Conservation (phyloP, 1,140 invertebrate genomes). For the Spodoptera litura region DNA sequence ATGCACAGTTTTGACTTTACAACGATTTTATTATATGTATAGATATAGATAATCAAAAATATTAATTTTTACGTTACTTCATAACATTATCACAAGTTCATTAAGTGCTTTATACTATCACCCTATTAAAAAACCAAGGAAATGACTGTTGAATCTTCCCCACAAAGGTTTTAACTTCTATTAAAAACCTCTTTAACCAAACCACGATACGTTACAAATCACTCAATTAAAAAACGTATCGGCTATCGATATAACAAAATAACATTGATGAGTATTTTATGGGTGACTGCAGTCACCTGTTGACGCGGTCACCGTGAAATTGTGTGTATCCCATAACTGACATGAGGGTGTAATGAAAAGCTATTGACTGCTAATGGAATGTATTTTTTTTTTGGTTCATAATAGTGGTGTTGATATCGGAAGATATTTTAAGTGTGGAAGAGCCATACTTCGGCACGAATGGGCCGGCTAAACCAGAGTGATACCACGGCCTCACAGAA, state of each 20-base stretch:
- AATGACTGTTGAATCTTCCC: not conserved
- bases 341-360: conserved; percentile 14
- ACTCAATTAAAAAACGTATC: conserved; percentile 24
- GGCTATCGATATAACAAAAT: not conserved
- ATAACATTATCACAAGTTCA: not conserved
- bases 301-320: conserved; percentile 21
- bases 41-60: too few relatives aligned
- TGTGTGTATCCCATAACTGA: not conserved
- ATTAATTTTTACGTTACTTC: not conserved
- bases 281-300: conserved; percentile 13
- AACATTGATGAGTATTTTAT: conserved; percentile 25
- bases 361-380: conserved; percentile 8
- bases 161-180: not conserved
- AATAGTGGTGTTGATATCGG: too few relatives aligned
- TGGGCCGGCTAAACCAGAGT: too few relatives aligned
- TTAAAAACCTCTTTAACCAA: not conserved
- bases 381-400: not conserved
- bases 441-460: too few relatives aligned
- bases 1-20: too few relatives aligned
- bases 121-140: not conserved
- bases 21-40: too few relatives aligned
- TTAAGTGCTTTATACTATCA: too few relatives aligned
- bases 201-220: conserved; percentile 19
- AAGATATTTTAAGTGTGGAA: too few relatives aligned
- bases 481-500: too few relatives aligned